Percentiles rank a stretch among this genome's conserved stretches.
phyloP scores from a whole-genome alignment of 1,140 invertebrate genomes.

The Brachionus angularis region DNA sequence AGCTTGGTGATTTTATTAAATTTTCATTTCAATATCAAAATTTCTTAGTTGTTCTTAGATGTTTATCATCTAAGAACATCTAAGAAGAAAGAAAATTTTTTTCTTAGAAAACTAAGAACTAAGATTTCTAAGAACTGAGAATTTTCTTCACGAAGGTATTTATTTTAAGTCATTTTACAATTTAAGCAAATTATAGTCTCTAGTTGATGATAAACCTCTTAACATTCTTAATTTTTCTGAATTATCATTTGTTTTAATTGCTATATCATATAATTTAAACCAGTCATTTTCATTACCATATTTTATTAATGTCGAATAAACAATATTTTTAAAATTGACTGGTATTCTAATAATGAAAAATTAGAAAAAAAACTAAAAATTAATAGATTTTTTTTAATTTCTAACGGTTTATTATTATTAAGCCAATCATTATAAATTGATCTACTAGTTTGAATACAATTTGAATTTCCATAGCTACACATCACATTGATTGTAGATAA shows the following conservation, averaged over 20 bases:
- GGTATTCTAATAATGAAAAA: neutral
- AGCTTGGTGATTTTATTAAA: too few relatives aligned
- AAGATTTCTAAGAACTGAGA: too few relatives aligned
- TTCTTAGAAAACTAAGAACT: too few relatives aligned
- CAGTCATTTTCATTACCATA: constrained; percentile 22
- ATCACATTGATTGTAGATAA: neutral
- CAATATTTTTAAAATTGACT: constrained; percentile 1
- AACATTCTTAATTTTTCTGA: constrained; percentile 17
- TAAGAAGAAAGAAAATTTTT: too few relatives aligned
- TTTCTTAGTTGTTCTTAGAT: too few relatives aligned
- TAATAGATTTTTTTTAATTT: neutral
- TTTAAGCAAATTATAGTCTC: neutral
- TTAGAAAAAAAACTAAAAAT: too few relatives aligned
- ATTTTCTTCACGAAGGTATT: too few relatives aligned
- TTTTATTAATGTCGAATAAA: neutral
- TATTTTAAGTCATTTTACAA: too few relatives aligned
- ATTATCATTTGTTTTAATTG: neutral
- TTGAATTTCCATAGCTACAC: constrained; percentile 3
- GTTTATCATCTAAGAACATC: too few relatives aligned
- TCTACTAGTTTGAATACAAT: neutral
- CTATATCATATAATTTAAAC: constrained; percentile 1
- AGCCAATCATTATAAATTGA: neutral
- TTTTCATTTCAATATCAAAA: too few relatives aligned
- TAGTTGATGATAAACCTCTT: neutral
- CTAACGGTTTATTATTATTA: neutral